phyloP scores from a whole-genome alignment of 2,113 vertebrate genomes.

The Amphilophus citrinellus region DNA sequence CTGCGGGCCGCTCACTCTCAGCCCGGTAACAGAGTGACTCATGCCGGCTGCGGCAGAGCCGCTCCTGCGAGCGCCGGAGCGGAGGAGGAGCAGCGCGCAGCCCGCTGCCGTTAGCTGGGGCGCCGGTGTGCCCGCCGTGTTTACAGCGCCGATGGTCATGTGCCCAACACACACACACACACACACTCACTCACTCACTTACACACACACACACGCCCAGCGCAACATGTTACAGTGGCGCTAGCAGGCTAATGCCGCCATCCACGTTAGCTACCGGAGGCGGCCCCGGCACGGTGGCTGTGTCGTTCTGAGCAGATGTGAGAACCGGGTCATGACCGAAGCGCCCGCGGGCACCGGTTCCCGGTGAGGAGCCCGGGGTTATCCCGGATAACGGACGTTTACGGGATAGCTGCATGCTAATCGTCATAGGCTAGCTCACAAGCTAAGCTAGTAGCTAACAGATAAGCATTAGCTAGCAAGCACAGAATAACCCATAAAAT shows the following conservation, averaged over 20 bases:
- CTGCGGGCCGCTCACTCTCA: background rate
- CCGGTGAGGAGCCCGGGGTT: background rate
- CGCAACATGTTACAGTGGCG: conserved; percentile 27
- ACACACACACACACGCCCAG: conserved; percentile 22
- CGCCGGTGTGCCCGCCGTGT: conserved; percentile 7
- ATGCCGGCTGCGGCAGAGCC: background rate
- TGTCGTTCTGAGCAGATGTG: rapidly evolving
- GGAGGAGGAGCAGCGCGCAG: background rate
- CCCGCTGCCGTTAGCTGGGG: background rate
- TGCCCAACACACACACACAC: conserved; percentile 32
- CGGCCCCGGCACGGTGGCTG: background rate
- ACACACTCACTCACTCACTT: conserved; percentile 6
- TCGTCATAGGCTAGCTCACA: conserved; percentile 26
- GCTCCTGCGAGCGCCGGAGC: conserved; percentile 7
- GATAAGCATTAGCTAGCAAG: conserved; percentile 57
- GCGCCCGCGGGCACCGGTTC: too few species aligned
- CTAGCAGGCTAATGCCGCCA: conserved; percentile 39
- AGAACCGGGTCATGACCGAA: background rate
- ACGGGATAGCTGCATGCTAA: conserved; percentile 20
- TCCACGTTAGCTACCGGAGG: background rate
- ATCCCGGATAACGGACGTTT: background rate
- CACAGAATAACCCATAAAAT: conserved; percentile 38
- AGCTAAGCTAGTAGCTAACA: conserved; percentile 42
- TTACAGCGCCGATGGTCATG: conserved; percentile 55
- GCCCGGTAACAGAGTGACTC: background rate